Percentiles rank a stretch among this genome's conserved stretches.
phyloP scores from a whole-genome alignment of 2,888 invertebrate genomes.

The Leptinotarsa tumamoca region DNA sequence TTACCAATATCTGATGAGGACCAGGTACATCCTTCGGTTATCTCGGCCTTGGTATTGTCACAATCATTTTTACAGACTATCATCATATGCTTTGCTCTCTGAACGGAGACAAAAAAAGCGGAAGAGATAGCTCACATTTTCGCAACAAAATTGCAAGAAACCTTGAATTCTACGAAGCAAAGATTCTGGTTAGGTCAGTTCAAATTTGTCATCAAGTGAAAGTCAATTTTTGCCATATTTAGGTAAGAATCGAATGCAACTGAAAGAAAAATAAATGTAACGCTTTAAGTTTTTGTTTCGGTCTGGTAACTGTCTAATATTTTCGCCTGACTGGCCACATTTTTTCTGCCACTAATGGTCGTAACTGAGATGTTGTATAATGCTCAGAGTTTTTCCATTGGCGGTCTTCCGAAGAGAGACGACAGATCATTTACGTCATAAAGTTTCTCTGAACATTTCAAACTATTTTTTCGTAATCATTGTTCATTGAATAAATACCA shows the following conservation, averaged over 20 bases:
- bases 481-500: neutral
- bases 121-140: neutral
- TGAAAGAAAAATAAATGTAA: constrained; percentile 8
- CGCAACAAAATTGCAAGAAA: neutral
- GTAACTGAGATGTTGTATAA: constrained; percentile 35
- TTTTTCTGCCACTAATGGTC: constrained; percentile 32
- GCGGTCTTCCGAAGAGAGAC: constrained; percentile 11
- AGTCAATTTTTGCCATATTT: constrained; percentile 8
- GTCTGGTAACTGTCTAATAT: constrained; percentile 24
- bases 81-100: no score
- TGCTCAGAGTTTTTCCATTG: constrained; percentile 19
- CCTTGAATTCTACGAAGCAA: neutral
- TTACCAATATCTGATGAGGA: no score
- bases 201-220: constrained; percentile 23
- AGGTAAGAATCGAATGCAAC: constrained; percentile 7
- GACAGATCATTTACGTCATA: constrained; percentile 3
- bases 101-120: neutral
- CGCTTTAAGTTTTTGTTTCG: constrained; percentile 33
- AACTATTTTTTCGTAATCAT: neutral
- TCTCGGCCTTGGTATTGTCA: no score
- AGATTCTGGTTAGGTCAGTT: constrained; percentile 28
- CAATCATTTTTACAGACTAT: no score
- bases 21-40: no score
- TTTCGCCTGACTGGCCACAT: constrained; percentile 30
- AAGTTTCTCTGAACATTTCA: neutral